A percentile compares a stretch with the other conserved stretches of the same genome.
Evolutionary conservation across 2,888 invertebrate species (phyloP).

Genomic region (Gastracanthus pulcherrimus): DNA sequence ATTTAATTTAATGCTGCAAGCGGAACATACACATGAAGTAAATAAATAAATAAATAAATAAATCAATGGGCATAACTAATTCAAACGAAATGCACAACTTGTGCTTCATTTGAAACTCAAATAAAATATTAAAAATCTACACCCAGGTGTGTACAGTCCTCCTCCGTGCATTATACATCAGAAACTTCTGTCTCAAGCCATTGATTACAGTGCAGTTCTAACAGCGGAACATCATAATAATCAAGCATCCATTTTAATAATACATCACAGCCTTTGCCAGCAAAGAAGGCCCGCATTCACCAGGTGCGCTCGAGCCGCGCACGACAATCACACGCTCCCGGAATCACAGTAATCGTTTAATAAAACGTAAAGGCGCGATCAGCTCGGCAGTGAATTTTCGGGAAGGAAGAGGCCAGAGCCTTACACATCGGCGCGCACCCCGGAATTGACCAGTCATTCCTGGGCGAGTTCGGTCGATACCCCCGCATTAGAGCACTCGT

Average conservation of each 20-base stretch:
- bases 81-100: background rate
- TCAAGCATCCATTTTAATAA: background rate
- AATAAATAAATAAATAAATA: too few relatives aligned
- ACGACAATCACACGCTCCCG: background rate
- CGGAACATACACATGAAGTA: background rate
- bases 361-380: slow-evolving; percentile 50
- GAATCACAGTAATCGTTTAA: slow-evolving; percentile 57
- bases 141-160: background rate
- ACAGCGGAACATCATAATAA: background rate
- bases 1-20: background rate
- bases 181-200: background rate
- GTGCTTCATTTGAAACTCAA: background rate
- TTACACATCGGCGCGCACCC: too few relatives aligned
- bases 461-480: slow-evolving; percentile 40
- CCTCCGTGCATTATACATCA: background rate
- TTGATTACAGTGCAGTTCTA: background rate
- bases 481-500: slow-evolving; percentile 47
- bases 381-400: slow-evolving; percentile 5
- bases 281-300: background rate
- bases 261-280: background rate
- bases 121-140: background rate
- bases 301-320: background rate
- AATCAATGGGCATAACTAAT: background rate
- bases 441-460: slow-evolving; percentile 56
- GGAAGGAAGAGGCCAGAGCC: background rate